These are phyloP conservation scores for Plecotus auritus DNA, from an alignment of 2,113 vertebrate species.

Conservation along the genomic window DNA sequence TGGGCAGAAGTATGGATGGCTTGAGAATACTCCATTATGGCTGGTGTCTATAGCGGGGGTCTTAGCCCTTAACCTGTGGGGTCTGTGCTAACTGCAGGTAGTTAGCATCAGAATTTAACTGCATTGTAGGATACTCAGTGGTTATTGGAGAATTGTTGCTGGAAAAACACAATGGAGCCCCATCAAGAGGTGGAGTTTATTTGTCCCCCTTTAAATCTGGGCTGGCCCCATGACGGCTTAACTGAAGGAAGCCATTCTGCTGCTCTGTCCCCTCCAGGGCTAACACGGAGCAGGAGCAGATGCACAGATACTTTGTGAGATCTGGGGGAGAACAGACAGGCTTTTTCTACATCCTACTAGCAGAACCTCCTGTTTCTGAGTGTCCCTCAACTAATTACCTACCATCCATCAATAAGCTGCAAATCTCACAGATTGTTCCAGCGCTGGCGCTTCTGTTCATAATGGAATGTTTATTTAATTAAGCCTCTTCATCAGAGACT, in stretches of 20 bases:
- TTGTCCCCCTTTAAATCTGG: background rate
- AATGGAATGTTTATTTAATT: slow-evolving; percentile 55
- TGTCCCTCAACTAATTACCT: background rate
- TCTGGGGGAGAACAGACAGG: background rate
- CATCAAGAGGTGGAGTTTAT: background rate
- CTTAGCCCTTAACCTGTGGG: background rate
- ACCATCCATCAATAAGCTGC: background rate
- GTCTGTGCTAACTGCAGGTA: background rate
- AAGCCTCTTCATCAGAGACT: slow-evolving; percentile 40
- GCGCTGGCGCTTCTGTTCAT: background rate
- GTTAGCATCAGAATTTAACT: background rate
- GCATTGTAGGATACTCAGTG: background rate
- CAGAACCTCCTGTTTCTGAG: background rate
- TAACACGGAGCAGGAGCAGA: background rate
- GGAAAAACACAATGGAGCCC: background rate
- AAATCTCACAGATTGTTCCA: background rate
- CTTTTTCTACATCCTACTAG: background rate
- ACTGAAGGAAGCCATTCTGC: background rate
- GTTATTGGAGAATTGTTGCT: background rate
- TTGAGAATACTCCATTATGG: background rate
- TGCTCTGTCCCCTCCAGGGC: background rate
- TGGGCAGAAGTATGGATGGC: background rate
- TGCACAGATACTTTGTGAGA: background rate
- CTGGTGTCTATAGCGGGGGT: background rate
- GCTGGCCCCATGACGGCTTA: background rate